Evolutionary conservation across 2,113 vertebrate species (phyloP), one percentile per base, ranked within the genome.

Genomic region (Centrocercus urophasianus): DNA sequence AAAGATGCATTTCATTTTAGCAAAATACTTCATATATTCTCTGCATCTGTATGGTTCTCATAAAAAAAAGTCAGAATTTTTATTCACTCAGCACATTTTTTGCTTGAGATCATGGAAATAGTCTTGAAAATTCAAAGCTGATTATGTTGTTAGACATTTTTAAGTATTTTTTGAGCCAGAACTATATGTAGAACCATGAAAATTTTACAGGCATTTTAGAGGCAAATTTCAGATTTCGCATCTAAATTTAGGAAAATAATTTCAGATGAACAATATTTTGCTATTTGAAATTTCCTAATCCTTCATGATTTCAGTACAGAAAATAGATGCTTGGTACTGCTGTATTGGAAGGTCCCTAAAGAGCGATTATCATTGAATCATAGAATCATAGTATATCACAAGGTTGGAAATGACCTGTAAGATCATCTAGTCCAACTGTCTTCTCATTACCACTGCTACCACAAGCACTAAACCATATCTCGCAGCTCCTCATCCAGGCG

Each of bases 1-100:
- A 50, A 83, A 54, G 6, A 64, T 42, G 30, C 8, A 27, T 8
- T 2, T 20, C 1, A 21, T 70, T 90, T 81, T 36, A 77, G 12
- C 10, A 60, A 77, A 86, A 86, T 47, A n/a, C 8, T 77, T 86
- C 30, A 40, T 61, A 61, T 16, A 32, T 5, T 28, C 8, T 1
- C 0, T 48, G 30, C 43, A 45, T 16, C 11, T 52, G 19, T 28
- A 73, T 80, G 85, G 38, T 50, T 43, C 47, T n/a, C 17, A 1
- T 87, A 86, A 65, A 66, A 74, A 24, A 56, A 60, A 81, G 59
- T 73, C 1, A 59, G 2, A 38, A 32, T 75, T 63, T 69, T 38
- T 42, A 18, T 57, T 32, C 9, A n/a, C 40, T 45, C 3, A 2
- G 10, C 6, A 2, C 1, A 0, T 67, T 70, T 73, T n/a, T 43